These are phyloP conservation scores for Choristoneura rosaceana DNA, from an alignment of 2,888 invertebrate genomes.

Conservation along the genomic window DNA sequence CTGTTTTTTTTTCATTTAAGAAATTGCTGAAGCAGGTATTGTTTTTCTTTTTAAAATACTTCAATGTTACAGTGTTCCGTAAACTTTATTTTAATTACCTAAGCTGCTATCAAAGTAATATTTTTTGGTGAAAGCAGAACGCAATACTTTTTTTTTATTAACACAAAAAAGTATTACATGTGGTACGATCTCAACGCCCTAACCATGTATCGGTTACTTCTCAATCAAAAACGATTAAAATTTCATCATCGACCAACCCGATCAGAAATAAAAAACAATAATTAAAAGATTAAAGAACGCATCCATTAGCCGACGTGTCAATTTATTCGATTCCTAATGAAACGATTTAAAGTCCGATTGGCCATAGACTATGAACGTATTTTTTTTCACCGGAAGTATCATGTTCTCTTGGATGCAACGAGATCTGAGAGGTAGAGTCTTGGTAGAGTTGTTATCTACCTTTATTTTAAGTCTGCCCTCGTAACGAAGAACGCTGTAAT, in stretches of 20 bases:
- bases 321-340: constrained; percentile 53
- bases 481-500: no score
- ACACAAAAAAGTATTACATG: constrained; percentile 17
- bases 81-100: neutral
- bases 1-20: no score
- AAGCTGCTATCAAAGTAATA: constrained; percentile 3
- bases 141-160: constrained; percentile 33
- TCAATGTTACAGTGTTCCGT: neutral
- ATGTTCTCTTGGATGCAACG: neutral
- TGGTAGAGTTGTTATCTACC: neutral
- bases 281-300: constrained; percentile 42
- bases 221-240: constrained; percentile 40
- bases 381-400: constrained; percentile 13
- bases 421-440: neutral
- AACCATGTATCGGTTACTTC: constrained; percentile 22
- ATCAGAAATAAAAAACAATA: constrained; percentile 36
- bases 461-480: no score
- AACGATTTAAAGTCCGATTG: constrained; percentile 43
- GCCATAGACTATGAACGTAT: constrained; percentile 13
- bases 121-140: constrained; percentile 22
- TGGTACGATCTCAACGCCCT: constrained; percentile 17
- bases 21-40: no score
- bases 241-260: constrained; percentile 38
- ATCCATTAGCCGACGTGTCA: constrained; percentile 58
- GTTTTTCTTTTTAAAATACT: neutral